A percentile compares a stretch with the other conserved stretches of the same genome.
These are phyloP conservation scores for Danio kyathit DNA, from an alignment of 2,797 vertebrate species.

Conservation along the genomic window DNA sequence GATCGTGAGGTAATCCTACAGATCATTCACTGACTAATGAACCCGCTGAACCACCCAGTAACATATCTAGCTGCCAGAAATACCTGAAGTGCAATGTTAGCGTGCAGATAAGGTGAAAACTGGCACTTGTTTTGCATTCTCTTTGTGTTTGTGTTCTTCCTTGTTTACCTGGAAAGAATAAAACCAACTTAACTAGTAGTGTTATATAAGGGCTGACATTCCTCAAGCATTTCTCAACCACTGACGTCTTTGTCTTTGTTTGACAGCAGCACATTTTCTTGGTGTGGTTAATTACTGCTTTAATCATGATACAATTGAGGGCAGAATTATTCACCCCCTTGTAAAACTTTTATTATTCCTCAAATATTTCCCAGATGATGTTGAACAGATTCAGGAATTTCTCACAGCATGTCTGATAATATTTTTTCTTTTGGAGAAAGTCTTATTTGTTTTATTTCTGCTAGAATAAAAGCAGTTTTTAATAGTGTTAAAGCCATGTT, in stretches of 20 bases:
- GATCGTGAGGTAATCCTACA: conserved; percentile 82
- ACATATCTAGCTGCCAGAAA: neutral
- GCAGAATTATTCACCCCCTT: no score
- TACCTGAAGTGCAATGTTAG: neutral
- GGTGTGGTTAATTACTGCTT: no score
- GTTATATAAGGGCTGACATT: neutral
- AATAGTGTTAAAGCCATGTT: no score
- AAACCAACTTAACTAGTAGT: neutral
- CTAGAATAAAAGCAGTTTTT: no score
- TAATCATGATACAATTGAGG: no score
- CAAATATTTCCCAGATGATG: no score
- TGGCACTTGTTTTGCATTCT: neutral
- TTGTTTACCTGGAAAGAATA: neutral
- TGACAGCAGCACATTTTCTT: no score
- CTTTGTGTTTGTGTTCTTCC: neutral
- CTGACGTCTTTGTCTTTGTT: neutral
- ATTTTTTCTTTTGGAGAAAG: no score
- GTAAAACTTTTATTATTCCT: no score
- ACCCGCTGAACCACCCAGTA: neutral
- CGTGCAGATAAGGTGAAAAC: neutral
- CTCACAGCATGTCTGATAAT: no score
- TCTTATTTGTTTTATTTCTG: no score
- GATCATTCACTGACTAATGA: neutral
- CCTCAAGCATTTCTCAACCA: neutral
- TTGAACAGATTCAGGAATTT: no score